Conservation (phyloP, 2,797 vertebrate species). For the Tadarida brasiliensis region DNA sequence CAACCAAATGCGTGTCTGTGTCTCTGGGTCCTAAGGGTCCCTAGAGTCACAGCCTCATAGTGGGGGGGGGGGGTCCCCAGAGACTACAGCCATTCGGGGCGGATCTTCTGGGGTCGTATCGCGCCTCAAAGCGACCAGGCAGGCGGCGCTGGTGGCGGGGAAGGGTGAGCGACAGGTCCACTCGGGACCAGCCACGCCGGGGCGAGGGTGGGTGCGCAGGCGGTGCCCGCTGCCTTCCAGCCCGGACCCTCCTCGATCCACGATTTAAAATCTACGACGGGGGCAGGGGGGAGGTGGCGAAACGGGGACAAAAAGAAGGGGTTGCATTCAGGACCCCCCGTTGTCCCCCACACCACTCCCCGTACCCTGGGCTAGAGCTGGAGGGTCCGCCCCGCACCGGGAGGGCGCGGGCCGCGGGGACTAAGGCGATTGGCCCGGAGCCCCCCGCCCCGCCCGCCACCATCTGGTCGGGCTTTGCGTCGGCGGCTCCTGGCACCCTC, state of each 20-base stretch:
- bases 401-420: background rate
- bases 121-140: background rate
- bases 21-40: background rate
- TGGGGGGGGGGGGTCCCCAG: background rate
- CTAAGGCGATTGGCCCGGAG: constrained; percentile 53
- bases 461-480: constrained; percentile 70
- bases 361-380: fast-evolving
- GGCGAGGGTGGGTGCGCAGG: fast-evolving
- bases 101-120: background rate
- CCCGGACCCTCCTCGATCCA: background rate
- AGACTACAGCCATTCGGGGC: background rate
- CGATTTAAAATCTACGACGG: background rate
- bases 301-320: background rate
- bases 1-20: background rate
- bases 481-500: background rate
- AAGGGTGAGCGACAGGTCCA: background rate
- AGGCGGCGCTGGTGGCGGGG: fast-evolving
- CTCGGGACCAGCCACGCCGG: no score
- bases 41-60: background rate
- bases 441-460: constrained; percentile 67
- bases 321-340: background rate
- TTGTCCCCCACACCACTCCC: fast-evolving
- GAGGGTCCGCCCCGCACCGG: background rate
- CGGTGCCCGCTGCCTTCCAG: background rate
- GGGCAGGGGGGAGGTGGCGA: background rate